Percentiles rank a stretch among this genome's conserved stretches.
Evolutionary conservation across 2,113 vertebrate species (phyloP).

Genomic region (Scatophagus argus): DNA sequence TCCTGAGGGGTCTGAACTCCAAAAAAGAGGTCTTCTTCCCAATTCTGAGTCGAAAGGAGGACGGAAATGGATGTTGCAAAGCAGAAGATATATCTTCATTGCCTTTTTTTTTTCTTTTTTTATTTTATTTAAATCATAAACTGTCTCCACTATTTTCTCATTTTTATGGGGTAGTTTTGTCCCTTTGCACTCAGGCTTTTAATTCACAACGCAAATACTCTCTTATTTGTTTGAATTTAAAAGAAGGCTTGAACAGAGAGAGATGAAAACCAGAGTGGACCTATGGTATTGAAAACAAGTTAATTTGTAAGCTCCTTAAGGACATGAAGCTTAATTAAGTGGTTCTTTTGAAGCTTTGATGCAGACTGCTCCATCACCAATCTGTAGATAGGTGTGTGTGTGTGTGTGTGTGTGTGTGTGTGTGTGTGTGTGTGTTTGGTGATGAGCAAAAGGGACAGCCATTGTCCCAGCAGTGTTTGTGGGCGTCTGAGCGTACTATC

Average conservation of each 20-base stretch:
- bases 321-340: slow-evolving; percentile 77
- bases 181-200: slow-evolving; percentile 31
- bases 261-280: slow-evolving; percentile 60
- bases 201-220: slow-evolving; percentile 35
- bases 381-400: slow-evolving; percentile 42
- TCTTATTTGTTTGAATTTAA: slow-evolving; percentile 44
- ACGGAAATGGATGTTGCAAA: slow-evolving; percentile 50
- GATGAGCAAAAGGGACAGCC: slow-evolving; percentile 41
- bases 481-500: slow-evolving; percentile 47
- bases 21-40: slow-evolving; percentile 59
- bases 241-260: slow-evolving; percentile 31
- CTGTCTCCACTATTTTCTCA: slow-evolving; percentile 1
- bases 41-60: slow-evolving; percentile 42
- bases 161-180: slow-evolving; percentile 31
- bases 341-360: slow-evolving; percentile 75
- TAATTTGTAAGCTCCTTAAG: slow-evolving; percentile 77
- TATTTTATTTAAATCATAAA: background rate
- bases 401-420: slow-evolving; percentile 35
- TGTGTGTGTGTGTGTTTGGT: slow-evolving; percentile 28
- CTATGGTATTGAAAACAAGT: slow-evolving; percentile 68
- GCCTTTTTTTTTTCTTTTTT: slow-evolving; percentile 4
- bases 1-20: slow-evolving; percentile 77
- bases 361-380: slow-evolving; percentile 66
- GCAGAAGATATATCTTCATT: slow-evolving; percentile 2
- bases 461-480: slow-evolving; percentile 53